Evolutionary conservation across 2,888 invertebrate genomes (phyloP).

Genomic region (Acheta domesticus): DNA sequence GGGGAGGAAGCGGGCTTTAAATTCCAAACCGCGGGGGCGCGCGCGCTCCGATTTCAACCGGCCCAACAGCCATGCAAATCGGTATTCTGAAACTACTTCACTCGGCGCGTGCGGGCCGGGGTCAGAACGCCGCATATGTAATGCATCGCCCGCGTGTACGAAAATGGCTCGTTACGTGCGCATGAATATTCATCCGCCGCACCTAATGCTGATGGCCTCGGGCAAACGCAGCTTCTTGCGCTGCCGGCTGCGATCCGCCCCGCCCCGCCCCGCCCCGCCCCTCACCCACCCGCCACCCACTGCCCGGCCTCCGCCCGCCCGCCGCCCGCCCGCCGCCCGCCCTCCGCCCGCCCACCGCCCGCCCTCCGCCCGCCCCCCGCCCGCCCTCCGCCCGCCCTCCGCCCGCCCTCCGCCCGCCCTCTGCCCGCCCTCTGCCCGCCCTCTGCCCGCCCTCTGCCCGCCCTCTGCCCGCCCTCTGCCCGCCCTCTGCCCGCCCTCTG

Average conservation of each 20-base stretch:
- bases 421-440: no score
- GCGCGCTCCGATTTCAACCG: background rate
- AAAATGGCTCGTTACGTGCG: conserved; percentile 18
- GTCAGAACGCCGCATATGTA: background rate
- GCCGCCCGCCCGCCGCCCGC: no score
- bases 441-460: no score
- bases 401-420: no score
- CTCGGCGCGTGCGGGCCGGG: conserved; percentile 6
- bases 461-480: no score
- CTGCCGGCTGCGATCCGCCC: background rate
- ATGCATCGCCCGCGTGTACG: conserved; percentile 18
- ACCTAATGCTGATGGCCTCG: conserved; percentile 6
- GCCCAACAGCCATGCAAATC: background rate
- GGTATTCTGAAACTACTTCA: conserved; percentile 18
- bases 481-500: no score
- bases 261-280: no score
- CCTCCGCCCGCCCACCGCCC: no score
- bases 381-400: no score
- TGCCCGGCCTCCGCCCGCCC: no score
- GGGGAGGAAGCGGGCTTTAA: background rate
- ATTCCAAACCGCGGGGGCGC: background rate
- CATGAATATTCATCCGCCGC: conserved; percentile 11
- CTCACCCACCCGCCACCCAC: no score
- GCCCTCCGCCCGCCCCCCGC: no score
- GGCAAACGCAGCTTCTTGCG: conserved; percentile 6